Evolutionary conservation across 1,140 invertebrate species (phyloP).

Genomic region (Augochlora pura): DNA sequence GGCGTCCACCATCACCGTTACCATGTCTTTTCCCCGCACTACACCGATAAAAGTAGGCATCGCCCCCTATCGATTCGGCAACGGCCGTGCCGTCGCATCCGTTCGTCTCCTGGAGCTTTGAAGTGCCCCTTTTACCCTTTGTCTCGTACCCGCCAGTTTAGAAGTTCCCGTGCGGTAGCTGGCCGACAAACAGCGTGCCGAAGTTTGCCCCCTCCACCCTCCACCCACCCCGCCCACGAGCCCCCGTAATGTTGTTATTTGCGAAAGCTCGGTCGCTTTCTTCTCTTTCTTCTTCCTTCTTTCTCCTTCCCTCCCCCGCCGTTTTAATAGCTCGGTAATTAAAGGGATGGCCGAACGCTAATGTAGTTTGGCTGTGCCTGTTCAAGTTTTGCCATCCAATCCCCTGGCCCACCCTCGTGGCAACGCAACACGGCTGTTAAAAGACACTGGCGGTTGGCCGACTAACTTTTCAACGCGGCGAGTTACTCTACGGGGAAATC

Average conservation of each 20-base stretch:
- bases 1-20: slow-evolving; percentile 50
- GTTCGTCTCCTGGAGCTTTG: slow-evolving; percentile 13
- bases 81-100: background rate
- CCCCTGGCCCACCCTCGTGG: no score
- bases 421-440: background rate
- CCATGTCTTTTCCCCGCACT: slow-evolving; percentile 60
- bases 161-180: slow-evolving; percentile 10
- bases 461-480: background rate
- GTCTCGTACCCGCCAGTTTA: slow-evolving; percentile 9
- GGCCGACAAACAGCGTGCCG: background rate
- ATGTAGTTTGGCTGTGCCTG: background rate
- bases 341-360: background rate
- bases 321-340: slow-evolving; percentile 15
- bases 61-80: slow-evolving; percentile 56
- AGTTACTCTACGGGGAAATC: no score
- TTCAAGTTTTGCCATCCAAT: background rate
- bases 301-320: background rate
- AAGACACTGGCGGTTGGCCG: background rate
- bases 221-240: background rate
- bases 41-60: slow-evolving; percentile 67
- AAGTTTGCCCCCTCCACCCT: slow-evolving; percentile 14
- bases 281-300: background rate
- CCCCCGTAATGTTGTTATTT: slow-evolving; percentile 17
- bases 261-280: background rate
- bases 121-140: slow-evolving; percentile 32